Evolutionary conservation across 2,888 invertebrate genomes (phyloP), one percentile per base, ranked within the genome.

Genomic region (Drosophila acutilabella): DNA sequence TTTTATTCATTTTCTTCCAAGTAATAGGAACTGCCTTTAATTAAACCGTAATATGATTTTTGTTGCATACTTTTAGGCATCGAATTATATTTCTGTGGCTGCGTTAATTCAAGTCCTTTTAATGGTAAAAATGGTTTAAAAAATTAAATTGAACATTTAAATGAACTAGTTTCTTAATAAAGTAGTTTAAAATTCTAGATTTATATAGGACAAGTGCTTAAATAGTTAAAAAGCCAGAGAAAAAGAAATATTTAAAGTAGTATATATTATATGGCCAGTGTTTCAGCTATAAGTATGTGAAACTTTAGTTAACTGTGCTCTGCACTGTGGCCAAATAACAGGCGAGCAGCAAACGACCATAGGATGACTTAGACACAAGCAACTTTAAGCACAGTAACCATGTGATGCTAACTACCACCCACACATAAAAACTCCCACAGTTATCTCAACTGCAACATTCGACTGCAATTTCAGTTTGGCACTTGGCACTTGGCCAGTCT

Each of bases 401-500:
- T 13, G 30, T 30, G 30, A 11, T 36, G 2, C 8, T 0, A 13
- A 36, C 36, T 36, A 13, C 18, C 36, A 20, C 47, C 26, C n/a
- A 40, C 23, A 5, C 23, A 52, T 36, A 52, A 20, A 51, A 10
- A n/a, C n/a, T n/a, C 20, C 10, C 44, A 44, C 50, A 61, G 61
- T 67, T 67, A 57, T 62, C 67, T 67, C 30, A 16, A 50, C 10
- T 61, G 61, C 61, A 50, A 51, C 56, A 66, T 47, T 36, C 50
- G 33, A 38, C 36, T 64, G 51, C 45, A 58, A 42, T 50, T 51
- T 13, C 36, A 42, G n/a, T 36, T 41, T 30, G 30, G 13, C 13
- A 36, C n/a, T 36, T 56, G 65, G 69, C 58, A 59, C n/a, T 26
- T 57, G 45, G 61, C 53, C 42, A 44, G 57, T 30, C 42, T 42